These are phyloP conservation scores for Stichodactyla mertensii DNA, from an alignment of 64 coral and sea anemone species.

Conservation along the genomic window DNA sequence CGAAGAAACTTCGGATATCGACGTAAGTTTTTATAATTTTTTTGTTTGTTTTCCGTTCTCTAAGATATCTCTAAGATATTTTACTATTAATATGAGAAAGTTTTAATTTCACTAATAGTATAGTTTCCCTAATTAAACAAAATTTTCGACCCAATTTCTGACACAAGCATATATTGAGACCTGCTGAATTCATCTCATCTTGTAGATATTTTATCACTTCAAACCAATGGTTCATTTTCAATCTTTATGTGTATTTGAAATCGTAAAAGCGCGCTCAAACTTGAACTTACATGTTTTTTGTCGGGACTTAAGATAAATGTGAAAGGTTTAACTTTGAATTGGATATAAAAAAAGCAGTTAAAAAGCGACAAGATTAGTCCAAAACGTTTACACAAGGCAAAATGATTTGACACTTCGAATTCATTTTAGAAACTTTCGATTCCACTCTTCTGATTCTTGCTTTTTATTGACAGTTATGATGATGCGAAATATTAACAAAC, in stretches of 20 bases:
- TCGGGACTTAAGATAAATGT: too few relatives aligned
- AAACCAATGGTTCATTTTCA: too few relatives aligned
- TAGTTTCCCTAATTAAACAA: not conserved
- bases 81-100: not conserved
- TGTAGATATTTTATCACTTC: too few relatives aligned
- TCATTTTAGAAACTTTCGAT: not conserved
- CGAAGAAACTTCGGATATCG: not conserved
- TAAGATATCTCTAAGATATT: not conserved
- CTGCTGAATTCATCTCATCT: too few relatives aligned
- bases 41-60: too few relatives aligned
- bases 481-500: not conserved
- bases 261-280: too few relatives aligned
- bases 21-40: not conserved
- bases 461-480: not conserved
- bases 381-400: not conserved
- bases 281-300: too few relatives aligned
- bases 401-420: too few relatives aligned
- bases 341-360: not conserved
- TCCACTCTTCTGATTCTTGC: not conserved
- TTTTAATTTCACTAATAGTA: not conserved
- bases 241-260: too few relatives aligned
- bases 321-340: too few relatives aligned
- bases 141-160: not conserved
- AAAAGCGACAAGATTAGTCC: not conserved
- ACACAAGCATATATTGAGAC: not conserved